Evolutionary conservation across 2,113 vertebrate species (phyloP).

Genomic region (Triplophysa dalaica): DNA sequence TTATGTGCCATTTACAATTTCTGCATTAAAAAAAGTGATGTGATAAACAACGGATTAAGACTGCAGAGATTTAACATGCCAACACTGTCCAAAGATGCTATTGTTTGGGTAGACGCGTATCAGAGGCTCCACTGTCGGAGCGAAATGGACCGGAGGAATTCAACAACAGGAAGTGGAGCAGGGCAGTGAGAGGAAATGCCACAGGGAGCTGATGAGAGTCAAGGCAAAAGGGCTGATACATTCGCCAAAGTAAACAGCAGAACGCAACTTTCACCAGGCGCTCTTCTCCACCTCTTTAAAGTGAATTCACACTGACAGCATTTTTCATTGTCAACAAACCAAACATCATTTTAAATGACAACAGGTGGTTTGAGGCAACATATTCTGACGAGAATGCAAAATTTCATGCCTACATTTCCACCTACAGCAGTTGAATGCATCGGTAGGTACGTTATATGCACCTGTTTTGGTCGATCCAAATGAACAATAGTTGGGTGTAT

Average conservation of each 20-base stretch:
- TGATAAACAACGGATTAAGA: background rate
- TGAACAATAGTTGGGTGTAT: too few relatives aligned
- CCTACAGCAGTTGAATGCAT: too few relatives aligned
- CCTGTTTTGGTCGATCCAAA: too few relatives aligned
- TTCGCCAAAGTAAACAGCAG: background rate
- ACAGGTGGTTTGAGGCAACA: too few relatives aligned
- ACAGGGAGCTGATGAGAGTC: slow-evolving; percentile 4
- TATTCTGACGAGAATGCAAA: too few relatives aligned
- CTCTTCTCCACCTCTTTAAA: too few relatives aligned
- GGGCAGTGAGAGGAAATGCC: slow-evolving; percentile 66
- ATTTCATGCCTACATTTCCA: too few relatives aligned
- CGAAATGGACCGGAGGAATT: slow-evolving; percentile 67
- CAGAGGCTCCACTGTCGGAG: slow-evolving; percentile 58
- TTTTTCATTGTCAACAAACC: background rate
- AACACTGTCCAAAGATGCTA: background rate
- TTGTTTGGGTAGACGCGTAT: slow-evolving; percentile 9
- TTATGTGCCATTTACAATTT: too few relatives aligned
- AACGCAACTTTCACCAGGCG: background rate
- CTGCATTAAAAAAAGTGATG: background rate
- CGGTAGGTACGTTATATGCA: too few relatives aligned
- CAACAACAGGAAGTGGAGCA: slow-evolving; percentile 76
- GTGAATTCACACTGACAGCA: background rate
- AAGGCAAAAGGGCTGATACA: background rate
- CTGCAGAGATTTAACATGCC: background rate
- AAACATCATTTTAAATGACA: background rate